phyloP scores from a whole-genome alignment of 2,888 invertebrate genomes.

The Protula sp. region DNA sequence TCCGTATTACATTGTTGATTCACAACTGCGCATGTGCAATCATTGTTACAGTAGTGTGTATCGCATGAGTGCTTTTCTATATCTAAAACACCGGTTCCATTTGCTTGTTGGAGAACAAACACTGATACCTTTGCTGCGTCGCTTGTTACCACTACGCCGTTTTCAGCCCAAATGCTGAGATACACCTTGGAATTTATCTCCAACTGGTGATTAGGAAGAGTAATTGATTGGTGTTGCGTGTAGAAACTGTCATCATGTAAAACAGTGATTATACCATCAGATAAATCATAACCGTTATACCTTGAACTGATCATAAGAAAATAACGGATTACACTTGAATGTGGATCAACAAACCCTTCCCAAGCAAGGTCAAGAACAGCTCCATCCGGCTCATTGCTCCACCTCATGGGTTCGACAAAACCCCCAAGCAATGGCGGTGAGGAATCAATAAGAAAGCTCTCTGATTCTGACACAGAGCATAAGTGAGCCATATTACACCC shows the following conservation, averaged over 20 bases:
- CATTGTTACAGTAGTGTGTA: neutral
- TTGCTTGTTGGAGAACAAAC: neutral
- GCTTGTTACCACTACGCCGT: neutral
- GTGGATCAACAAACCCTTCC: neutral
- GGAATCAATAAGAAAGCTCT: neutral
- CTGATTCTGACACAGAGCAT: neutral
- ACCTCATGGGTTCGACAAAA: neutral
- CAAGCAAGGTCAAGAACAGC: neutral
- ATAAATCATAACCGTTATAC: neutral
- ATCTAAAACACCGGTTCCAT: neutral
- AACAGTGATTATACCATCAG: neutral
- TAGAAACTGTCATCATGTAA: neutral
- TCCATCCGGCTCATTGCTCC: neutral
- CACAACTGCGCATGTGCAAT: neutral
- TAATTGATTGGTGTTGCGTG: neutral
- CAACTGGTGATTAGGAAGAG: neutral
- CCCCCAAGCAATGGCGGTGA: neutral
- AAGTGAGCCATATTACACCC: neutral
- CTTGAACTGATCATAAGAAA: neutral
- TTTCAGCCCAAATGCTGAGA: slow-evolving; percentile 1
- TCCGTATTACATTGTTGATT: neutral
- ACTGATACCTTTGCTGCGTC: neutral
- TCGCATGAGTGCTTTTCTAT: slow-evolving; percentile 1
- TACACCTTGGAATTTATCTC: neutral
- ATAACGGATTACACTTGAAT: neutral